phyloP scores from a whole-genome alignment of 2,113 vertebrate species.

The Pandion haliaetus region DNA sequence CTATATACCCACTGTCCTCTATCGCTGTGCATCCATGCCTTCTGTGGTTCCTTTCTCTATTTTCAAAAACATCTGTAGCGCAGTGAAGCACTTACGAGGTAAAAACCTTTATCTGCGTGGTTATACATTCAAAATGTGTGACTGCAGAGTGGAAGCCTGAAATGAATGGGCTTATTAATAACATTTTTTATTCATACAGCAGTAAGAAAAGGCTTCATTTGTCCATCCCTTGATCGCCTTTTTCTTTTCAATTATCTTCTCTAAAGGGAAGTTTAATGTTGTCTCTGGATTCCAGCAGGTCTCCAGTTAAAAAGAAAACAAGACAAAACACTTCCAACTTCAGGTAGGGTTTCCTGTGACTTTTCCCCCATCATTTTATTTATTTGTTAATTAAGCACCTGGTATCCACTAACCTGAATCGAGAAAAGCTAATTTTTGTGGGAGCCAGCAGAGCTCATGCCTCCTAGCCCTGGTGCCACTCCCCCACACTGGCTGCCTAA shows the following conservation, averaged over 20 bases:
- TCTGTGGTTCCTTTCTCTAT: background rate
- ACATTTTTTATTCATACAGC: conserved; percentile 15
- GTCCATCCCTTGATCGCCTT: background rate
- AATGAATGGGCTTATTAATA: conserved; percentile 28
- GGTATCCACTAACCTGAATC: background rate
- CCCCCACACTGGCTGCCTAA: rapidly evolving
- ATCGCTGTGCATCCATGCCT: rapidly evolving
- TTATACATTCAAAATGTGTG: background rate
- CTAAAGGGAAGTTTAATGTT: background rate
- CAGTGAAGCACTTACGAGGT: background rate
- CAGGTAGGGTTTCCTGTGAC: background rate
- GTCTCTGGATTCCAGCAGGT: background rate
- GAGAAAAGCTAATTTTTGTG: background rate
- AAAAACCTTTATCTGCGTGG: background rate
- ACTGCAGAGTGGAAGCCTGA: background rate
- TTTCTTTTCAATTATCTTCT: conserved; percentile 32
- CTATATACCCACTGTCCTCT: background rate
- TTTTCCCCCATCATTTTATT: background rate
- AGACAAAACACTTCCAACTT: background rate
- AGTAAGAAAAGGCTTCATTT: conserved; percentile 30
- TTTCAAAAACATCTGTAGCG: background rate
- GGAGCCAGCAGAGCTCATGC: background rate
- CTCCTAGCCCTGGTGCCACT: background rate
- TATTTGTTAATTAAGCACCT: background rate
- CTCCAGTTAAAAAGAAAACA: background rate